Evolutionary conservation across 1,140 invertebrate genomes (phyloP).

Genomic region (Batillaria attramentaria): DNA sequence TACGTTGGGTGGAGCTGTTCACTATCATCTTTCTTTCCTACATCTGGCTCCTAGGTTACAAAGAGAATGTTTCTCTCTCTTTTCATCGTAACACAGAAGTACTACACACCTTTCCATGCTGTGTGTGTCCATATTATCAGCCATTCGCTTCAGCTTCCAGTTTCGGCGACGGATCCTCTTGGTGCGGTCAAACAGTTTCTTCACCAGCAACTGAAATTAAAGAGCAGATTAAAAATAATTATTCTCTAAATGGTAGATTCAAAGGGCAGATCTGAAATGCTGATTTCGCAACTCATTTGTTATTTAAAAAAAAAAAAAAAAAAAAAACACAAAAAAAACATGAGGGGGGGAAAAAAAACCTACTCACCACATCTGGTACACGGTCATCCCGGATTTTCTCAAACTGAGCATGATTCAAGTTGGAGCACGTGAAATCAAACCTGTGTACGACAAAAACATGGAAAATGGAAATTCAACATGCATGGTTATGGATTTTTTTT

Average conservation of each 20-base stretch:
- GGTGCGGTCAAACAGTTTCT: constrained; percentile 89
- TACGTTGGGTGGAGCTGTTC: no score
- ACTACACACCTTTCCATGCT: constrained; percentile 82
- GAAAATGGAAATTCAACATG: background rate
- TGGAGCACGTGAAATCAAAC: constrained; percentile 90
- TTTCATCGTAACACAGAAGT: background rate
- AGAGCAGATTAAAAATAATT: no score
- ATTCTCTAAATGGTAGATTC: no score
- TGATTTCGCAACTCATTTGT: background rate
- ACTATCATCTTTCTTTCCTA: no score
- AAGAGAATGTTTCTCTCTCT: no score
- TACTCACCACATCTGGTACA: constrained; percentile 85
- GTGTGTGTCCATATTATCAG: constrained; percentile 75
- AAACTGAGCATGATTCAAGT: constrained; percentile 91
- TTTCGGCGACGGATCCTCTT: constrained; percentile 82
- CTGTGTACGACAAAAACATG: constrained; percentile 71
- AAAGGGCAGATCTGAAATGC: no score
- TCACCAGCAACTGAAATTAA: constrained; percentile 86
- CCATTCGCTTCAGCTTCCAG: constrained; percentile 93
- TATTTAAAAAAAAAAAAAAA: background rate
- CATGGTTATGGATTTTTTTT: background rate
- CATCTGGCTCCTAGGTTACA: no score
- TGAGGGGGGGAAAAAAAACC: background rate
- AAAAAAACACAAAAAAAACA: background rate
- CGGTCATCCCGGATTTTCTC: constrained; percentile 81